phyloP scores from a whole-genome alignment of 1,140 invertebrate genomes.

The Eubasilissa regina region DNA sequence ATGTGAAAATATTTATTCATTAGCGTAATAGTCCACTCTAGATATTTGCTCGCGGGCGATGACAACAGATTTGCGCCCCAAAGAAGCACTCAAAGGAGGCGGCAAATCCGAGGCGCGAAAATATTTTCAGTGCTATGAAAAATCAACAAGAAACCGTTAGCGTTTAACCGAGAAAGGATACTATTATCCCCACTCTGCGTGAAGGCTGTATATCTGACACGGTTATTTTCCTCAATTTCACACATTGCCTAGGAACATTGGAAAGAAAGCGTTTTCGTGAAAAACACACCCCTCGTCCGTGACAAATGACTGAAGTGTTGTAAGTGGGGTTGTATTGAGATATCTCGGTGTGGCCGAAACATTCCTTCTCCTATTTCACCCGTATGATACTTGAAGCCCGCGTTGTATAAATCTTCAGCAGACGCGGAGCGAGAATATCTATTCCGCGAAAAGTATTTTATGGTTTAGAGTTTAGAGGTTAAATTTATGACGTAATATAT shows the following conservation, averaged over 20 bases:
- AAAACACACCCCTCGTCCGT: constrained; percentile 30
- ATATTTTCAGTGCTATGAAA: constrained; percentile 31
- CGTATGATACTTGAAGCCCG: neutral
- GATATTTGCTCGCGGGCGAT: constrained; percentile 40
- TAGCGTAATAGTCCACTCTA: constrained; percentile 43
- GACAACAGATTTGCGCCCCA: constrained; percentile 41
- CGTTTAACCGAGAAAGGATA: constrained; percentile 26
- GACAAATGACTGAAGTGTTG: constrained; percentile 50
- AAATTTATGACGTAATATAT: constrained; percentile 22
- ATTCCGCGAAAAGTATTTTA: neutral
- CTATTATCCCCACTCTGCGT: constrained; percentile 28
- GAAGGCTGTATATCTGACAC: constrained; percentile 43
- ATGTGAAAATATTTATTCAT: constrained; percentile 48
- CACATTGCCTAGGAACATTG: constrained; percentile 5
- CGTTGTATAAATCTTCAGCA: constrained; percentile 30
- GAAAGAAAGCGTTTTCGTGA: constrained; percentile 19
- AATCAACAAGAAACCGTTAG: constrained; percentile 44
- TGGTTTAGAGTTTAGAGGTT: constrained; percentile 12
- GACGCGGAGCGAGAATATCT: constrained; percentile 1
- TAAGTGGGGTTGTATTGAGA: constrained; percentile 44
- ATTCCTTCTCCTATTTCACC: constrained; percentile 11
- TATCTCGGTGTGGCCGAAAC: constrained; percentile 5
- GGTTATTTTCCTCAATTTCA: constrained; percentile 43
- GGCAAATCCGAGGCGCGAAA: constrained; percentile 11
- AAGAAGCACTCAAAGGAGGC: constrained; percentile 19